phyloP scores from a whole-genome alignment of 2,113 vertebrate genomes.

The Eleginops maclovinus region DNA sequence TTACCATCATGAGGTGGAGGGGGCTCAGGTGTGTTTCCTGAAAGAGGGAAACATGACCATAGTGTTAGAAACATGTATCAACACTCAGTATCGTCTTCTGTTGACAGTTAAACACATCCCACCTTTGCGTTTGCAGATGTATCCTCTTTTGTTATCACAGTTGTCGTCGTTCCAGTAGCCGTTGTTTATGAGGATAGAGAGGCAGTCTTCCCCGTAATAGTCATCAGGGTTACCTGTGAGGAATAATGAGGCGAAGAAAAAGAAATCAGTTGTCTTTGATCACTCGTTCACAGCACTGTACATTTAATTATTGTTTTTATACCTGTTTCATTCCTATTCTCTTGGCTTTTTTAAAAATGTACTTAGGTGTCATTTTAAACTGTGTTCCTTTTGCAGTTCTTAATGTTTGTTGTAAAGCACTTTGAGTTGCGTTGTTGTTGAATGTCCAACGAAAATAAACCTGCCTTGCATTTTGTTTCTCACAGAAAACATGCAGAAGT shows the following conservation, averaged over 20 bases:
- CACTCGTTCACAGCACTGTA: no score
- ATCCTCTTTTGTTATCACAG: constrained; percentile 80
- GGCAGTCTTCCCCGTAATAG: constrained; percentile 81
- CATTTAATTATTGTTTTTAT: no score
- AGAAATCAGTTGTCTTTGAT: neutral
- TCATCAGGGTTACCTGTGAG: constrained; percentile 82
- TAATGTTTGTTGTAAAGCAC: no score
- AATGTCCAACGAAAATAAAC: neutral
- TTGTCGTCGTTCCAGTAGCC: constrained; percentile 86
- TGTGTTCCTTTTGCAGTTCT: no score
- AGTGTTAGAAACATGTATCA: neutral
- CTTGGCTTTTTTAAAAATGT: no score
- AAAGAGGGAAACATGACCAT: constrained; percentile 11
- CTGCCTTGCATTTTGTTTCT: neutral
- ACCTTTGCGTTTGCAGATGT: constrained; percentile 84
- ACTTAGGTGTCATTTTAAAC: no score
- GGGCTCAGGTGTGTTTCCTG: constrained; percentile 80
- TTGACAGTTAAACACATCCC: neutral
- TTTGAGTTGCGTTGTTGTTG: neutral
- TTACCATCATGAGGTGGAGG: constrained; percentile 85
- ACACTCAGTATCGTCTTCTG: neutral
- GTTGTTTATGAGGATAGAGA: constrained; percentile 77
- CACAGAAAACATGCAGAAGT: neutral
- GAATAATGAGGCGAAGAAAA: neutral
- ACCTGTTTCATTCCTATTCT: no score